Evolutionary conservation across 2,888 invertebrate species (phyloP), one percentile per base, ranked within the genome.

Genomic region (Acronicta psi): DNA sequence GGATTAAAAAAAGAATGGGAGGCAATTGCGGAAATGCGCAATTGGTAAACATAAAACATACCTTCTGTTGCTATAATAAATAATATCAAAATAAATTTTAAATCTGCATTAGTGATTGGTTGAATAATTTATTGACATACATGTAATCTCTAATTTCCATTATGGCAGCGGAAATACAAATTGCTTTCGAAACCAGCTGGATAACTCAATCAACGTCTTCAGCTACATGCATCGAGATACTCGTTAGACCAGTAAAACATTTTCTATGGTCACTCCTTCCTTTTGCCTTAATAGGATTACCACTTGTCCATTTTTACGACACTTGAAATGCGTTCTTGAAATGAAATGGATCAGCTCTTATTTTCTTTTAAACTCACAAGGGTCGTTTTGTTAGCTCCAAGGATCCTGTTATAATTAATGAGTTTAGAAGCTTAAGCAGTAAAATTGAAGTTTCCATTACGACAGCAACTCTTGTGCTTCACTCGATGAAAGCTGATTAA

Each of bases 141-240:
- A 37, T 37, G 42, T 42, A 50, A 68, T 68, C 18, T 52, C 23
- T 40, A 43, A 54, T 44, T 43, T 18, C 51, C 18, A 61, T 72
- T 52, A 61, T 36, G 25, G 20, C 41, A 53, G 41, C 74, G 69
- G 74, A 69, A 61, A 64, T 59, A 60, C 31, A 66, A 75, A 64
- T 73, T 61, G 59, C 65, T 73, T 64, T 73, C 60, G 37, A 73
- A 74, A 73, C 59, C 71, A 37, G 73, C 52, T 57, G 42, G 60
- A 57, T 54, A 20, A 59, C 54, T 69, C 53, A 73, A 63, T 74
- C 71, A 52, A 59, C 50, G 52, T 55, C 51, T 55, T n/a, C 40
- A 37, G 18, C 37, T 63, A 18, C 40, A 52, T 36, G 13, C 9
- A 56, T 31, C n/a, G 23, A 56, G 14, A 31, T 40, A 67, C 52